Evolutionary conservation across 2,113 vertebrate species (phyloP).

Genomic region (Grus americana): DNA sequence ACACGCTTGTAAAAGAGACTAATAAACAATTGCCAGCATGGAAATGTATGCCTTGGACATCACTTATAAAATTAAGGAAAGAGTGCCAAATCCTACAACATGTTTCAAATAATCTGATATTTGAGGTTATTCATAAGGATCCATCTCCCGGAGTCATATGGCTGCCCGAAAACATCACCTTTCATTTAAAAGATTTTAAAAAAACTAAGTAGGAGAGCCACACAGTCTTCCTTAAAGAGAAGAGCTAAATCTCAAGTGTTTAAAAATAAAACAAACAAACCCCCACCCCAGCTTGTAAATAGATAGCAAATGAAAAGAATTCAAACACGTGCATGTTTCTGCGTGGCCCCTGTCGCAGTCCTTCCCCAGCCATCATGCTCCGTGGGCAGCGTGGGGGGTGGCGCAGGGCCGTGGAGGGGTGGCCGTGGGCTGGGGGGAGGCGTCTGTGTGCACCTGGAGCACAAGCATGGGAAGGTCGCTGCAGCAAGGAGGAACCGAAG

Average conservation of each 20-base stretch:
- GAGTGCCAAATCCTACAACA: background rate
- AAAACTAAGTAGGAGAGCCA: background rate
- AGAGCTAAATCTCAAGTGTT: background rate
- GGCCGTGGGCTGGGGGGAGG: background rate
- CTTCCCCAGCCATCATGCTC: background rate
- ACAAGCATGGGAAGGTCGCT: background rate
- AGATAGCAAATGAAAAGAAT: background rate
- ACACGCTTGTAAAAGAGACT: background rate
- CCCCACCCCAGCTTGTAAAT: background rate
- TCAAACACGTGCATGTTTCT: accelerated
- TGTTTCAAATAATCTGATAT: background rate
- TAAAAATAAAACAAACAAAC: background rate
- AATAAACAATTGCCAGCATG: background rate
- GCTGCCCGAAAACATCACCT: background rate
- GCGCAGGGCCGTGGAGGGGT: background rate
- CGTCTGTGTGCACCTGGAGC: background rate
- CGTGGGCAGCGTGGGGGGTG: background rate
- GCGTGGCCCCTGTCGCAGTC: background rate
- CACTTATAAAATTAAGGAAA: background rate
- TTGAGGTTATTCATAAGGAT: background rate
- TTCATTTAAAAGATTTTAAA: background rate
- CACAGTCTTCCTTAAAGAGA: background rate
- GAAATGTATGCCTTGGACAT: background rate
- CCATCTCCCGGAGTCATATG: background rate
- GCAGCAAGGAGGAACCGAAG: background rate